Conservation (phyloP, 2,888 invertebrate species). For the Mesoligia furuncula region DNA sequence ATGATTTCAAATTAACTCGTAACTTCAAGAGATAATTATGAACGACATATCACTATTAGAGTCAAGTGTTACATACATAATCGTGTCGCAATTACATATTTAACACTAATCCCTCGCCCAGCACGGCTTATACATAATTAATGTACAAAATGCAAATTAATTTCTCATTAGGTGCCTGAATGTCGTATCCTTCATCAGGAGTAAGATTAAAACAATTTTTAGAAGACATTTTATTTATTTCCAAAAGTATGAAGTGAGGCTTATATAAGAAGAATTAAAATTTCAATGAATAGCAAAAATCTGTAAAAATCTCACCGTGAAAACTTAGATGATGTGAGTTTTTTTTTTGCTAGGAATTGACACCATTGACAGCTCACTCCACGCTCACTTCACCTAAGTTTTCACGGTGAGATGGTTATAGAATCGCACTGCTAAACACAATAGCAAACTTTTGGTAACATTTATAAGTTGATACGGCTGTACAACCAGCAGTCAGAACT, state of each 20-base stretch:
- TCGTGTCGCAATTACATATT: conserved; percentile 32
- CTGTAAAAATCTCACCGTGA: too few species aligned
- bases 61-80: conserved; percentile 43
- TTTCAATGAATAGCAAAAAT: neutral
- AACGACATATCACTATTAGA: conserved; percentile 30
- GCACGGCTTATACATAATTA: conserved; percentile 26
- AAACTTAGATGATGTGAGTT: too few species aligned
- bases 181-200: neutral
- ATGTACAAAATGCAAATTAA: conserved; percentile 42
- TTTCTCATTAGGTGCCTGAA: conserved; percentile 21
- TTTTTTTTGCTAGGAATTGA: too few species aligned
- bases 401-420: too few species aligned
- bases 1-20: conserved; percentile 35
- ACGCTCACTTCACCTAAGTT: too few species aligned
- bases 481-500: conserved; percentile 17
- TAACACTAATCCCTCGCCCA: conserved; percentile 18
- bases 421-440: too few species aligned
- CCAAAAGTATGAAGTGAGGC: neutral
- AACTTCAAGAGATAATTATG: conserved; percentile 27
- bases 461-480: conserved; percentile 33
- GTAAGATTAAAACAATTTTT: conserved; percentile 18
- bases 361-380: too few species aligned
- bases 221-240: conserved; percentile 8
- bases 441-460: conserved; percentile 36
- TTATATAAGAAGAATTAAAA: conserved; percentile 20